A percentile compares a stretch with the other conserved stretches of the same genome.
Evolutionary conservation across 2,888 invertebrate species (phyloP).

Genomic region (Malacosoma neustria): DNA sequence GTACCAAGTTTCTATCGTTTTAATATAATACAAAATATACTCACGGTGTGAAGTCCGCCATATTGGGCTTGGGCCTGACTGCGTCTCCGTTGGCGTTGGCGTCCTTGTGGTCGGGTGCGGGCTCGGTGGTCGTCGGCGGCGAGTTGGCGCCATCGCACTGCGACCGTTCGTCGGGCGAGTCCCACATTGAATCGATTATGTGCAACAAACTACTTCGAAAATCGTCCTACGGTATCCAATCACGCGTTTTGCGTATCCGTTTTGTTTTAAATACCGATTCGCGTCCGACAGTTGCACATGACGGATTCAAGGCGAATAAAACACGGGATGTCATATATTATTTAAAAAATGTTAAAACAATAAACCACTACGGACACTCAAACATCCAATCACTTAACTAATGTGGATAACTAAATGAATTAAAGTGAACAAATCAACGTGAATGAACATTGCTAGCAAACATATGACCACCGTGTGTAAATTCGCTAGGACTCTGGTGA

Average conservation of each 20-base stretch:
- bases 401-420: constrained; percentile 56
- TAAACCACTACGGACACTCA: constrained; percentile 68
- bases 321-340: constrained; percentile 76
- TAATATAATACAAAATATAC: constrained; percentile 27
- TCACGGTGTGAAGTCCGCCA: constrained; percentile 78
- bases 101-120: constrained; percentile 48
- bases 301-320: constrained; percentile 76
- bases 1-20: too few relatives aligned
- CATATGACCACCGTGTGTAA: constrained; percentile 74
- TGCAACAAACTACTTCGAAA: constrained; percentile 76
- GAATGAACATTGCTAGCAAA: constrained; percentile 60
- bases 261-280: constrained; percentile 36
- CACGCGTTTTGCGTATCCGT: constrained; percentile 23
- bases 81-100: constrained; percentile 51
- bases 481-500: constrained; percentile 72
- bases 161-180: constrained; percentile 75
- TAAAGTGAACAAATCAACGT: constrained; percentile 63
- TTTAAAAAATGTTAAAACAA: constrained; percentile 60
- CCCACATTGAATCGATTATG: constrained; percentile 77
- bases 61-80: constrained; percentile 65
- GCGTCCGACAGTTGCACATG: constrained; percentile 71
- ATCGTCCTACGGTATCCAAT: constrained; percentile 65
- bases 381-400: constrained; percentile 64
- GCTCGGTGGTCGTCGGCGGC: constrained; percentile 43
- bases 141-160: constrained; percentile 63